phyloP scores from a whole-genome alignment of 2,797 vertebrate species.

The Champsocephalus esox region DNA sequence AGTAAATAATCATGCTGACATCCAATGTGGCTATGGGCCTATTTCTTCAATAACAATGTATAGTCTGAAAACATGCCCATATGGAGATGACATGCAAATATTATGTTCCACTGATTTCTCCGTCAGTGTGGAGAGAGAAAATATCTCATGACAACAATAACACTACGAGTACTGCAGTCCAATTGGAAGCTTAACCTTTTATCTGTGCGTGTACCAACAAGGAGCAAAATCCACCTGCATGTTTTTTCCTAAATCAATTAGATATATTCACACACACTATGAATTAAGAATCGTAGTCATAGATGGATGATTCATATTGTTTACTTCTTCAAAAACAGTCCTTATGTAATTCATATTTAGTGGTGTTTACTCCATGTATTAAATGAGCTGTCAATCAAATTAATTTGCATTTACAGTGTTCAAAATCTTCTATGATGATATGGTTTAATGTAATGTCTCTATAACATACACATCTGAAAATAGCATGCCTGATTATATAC shows the following conservation, averaged over 20 bases:
- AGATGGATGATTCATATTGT: neutral
- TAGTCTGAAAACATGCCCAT: constrained; percentile 37
- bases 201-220: constrained; percentile 2
- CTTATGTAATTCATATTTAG: neutral
- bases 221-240: neutral
- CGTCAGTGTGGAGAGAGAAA: constrained; percentile 31
- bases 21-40: constrained; percentile 15
- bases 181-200: neutral
- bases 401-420: neutral
- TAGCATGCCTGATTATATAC: no score
- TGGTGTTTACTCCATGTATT: neutral
- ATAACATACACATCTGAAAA: no score
- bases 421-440: no score
- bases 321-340: neutral
- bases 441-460: no score
- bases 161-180: neutral
- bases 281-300: neutral
- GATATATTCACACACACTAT: neutral
- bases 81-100: constrained; percentile 42
- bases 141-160: constrained; percentile 24
- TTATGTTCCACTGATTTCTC: constrained; percentile 33
- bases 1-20: constrained; percentile 42
- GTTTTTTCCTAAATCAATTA: neutral
- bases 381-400: neutral
- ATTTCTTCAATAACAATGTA: constrained; percentile 49